Evolutionary conservation across 1,140 invertebrate species (phyloP).

Genomic region (Drosophila lowei): DNA sequence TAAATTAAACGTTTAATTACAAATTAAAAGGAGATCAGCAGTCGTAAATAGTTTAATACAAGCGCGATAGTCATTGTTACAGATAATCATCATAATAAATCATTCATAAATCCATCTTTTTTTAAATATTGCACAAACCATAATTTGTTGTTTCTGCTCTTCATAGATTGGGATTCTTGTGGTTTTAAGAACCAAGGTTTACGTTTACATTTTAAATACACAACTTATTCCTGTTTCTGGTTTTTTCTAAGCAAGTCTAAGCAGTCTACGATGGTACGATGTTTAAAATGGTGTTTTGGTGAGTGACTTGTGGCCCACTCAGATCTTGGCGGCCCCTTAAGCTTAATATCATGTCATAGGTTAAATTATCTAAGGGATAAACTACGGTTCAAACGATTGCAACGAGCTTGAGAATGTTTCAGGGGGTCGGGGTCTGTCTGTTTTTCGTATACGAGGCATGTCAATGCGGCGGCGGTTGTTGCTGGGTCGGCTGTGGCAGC

Average conservation of each 20-base stretch:
- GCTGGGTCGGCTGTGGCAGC: neutral
- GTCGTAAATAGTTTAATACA: conserved; percentile 64
- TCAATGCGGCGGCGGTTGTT: conserved; percentile 5
- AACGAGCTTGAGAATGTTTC: conserved; percentile 42
- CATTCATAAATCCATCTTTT: conserved; percentile 25
- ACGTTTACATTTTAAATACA: conserved; percentile 40
- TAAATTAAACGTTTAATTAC: conserved; percentile 20
- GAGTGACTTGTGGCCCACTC: conserved; percentile 39
- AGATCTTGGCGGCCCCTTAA: conserved; percentile 16
- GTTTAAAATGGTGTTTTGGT: conserved; percentile 70
- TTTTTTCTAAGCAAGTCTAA: conserved; percentile 50
- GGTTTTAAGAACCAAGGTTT: neutral
- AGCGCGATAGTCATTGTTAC: conserved; percentile 40
- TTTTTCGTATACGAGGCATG: conserved; percentile 48
- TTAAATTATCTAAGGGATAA: too few relatives aligned
- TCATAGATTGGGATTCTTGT: conserved; percentile 16
- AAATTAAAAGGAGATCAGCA: conserved; percentile 79
- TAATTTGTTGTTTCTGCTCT: conserved; percentile 45
- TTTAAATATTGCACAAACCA: conserved; percentile 68
- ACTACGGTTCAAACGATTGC: too few relatives aligned
- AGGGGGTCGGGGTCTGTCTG: neutral
- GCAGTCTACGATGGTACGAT: conserved; percentile 64
- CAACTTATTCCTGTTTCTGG: conserved; percentile 31
- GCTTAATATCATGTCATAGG: conserved; percentile 6
- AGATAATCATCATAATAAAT: conserved; percentile 21